phyloP scores from a whole-genome alignment of 2,797 vertebrate genomes.

The Gymnodraco acuticeps region DNA sequence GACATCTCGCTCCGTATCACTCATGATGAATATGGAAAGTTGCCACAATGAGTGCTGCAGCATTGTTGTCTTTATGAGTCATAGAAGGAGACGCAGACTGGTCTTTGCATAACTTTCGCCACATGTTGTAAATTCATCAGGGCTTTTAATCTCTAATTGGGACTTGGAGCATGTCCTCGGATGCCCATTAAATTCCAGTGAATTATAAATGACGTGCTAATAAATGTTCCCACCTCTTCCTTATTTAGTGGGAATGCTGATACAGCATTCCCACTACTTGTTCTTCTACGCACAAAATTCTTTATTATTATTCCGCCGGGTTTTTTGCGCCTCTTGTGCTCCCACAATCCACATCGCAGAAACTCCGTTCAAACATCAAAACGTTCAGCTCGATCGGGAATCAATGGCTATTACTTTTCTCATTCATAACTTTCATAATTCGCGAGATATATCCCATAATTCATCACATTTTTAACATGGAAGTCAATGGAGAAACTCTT shows the following conservation, averaged over 20 bases:
- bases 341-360: no score
- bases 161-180: constrained; percentile 58
- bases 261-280: no score
- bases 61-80: constrained; percentile 47
- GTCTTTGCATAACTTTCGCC: constrained; percentile 21
- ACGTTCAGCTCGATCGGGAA: no score
- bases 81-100: constrained; percentile 33
- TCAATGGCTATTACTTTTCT: no score
- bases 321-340: no score
- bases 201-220: constrained; percentile 63
- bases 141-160: constrained; percentile 44
- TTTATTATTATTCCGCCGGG: no score
- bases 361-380: no score
- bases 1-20: constrained; percentile 32
- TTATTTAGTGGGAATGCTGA: not conserved
- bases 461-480: no score
- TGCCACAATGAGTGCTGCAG: constrained; percentile 6
- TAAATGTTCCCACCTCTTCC: constrained; percentile 51
- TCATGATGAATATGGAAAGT: constrained; percentile 51
- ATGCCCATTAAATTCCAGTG: constrained; percentile 46
- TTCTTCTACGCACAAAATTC: no score
- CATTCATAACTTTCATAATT: no score
- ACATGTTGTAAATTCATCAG: constrained; percentile 57
- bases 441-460: no score
- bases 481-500: no score